These are phyloP conservation scores for Muscicapa adusta DNA, from an alignment of 2,113 vertebrate genomes.

Conservation along the genomic window DNA sequence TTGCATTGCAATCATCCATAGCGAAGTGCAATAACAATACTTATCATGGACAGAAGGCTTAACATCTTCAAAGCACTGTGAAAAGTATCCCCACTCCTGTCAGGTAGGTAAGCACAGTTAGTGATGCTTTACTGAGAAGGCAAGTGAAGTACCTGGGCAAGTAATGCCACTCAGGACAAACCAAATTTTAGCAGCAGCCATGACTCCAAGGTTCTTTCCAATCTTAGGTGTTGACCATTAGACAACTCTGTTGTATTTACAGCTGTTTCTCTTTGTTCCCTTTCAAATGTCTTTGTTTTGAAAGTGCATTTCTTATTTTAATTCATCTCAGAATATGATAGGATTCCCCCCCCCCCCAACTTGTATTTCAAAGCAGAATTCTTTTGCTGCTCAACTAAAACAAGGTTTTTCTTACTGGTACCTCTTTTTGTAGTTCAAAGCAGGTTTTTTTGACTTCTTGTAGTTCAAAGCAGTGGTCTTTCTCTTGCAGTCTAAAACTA, in stretches of 20 bases:
- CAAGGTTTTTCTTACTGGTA: constrained; percentile 30
- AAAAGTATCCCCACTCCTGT: not conserved
- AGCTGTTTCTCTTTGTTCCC: not conserved
- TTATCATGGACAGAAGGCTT: not conserved
- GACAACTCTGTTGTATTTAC: not conserved
- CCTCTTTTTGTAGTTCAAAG: constrained; percentile 57
- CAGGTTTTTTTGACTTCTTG: constrained; percentile 28
- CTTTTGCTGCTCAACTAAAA: constrained; percentile 3
- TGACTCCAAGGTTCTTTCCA: not conserved
- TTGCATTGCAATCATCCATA: not conserved
- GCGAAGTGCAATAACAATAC: not conserved
- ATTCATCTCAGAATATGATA: not conserved
- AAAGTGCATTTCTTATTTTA: not conserved
- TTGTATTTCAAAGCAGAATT: constrained; percentile 62
- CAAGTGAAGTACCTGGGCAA: not conserved
- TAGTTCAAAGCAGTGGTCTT: constrained; percentile 56
- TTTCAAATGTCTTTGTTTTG: constrained; percentile 19
- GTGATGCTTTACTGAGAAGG: not conserved
- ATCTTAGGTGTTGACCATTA: not conserved
- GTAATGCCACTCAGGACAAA: not conserved
- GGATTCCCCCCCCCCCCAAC: not conserved
- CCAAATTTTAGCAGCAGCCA: not conserved
- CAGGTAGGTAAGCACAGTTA: not conserved
- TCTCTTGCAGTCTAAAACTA: constrained; percentile 42
- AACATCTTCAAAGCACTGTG: not conserved